Percentiles rank a stretch among this genome's conserved stretches.
These are phyloP conservation scores for Teinopalpus imperialis DNA, from an alignment of 2,888 invertebrate species.

Conservation along the genomic window DNA sequence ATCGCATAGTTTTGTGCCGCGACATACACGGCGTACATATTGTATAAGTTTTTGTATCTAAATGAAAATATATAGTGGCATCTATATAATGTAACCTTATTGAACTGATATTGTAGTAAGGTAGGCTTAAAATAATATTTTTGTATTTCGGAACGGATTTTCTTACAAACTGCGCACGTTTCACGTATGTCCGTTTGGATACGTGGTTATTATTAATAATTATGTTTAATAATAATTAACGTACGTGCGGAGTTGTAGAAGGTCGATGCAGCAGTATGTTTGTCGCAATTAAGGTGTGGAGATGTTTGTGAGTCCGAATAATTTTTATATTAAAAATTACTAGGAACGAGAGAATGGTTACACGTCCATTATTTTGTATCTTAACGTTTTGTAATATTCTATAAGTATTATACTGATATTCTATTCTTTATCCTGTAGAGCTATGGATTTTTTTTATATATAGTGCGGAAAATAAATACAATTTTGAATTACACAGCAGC, in stretches of 20 bases:
- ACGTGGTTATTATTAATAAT: too few species aligned
- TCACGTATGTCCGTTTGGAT: background rate
- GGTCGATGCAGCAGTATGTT: constrained; percentile 13
- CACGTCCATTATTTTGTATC: constrained; percentile 60
- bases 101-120: constrained; percentile 69
- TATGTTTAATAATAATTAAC: too few species aligned
- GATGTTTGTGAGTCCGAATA: constrained; percentile 55
- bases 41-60: constrained; percentile 42
- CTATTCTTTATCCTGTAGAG: constrained; percentile 70
- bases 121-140: constrained; percentile 47
- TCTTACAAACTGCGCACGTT: constrained; percentile 8
- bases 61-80: constrained; percentile 37
- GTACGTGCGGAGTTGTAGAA: constrained; percentile 15
- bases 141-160: constrained; percentile 19
- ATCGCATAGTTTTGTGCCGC: constrained; percentile 39
- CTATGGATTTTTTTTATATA: constrained; percentile 70
- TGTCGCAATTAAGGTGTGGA: constrained; percentile 21
- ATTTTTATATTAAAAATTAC: constrained; percentile 76
- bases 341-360: constrained; percentile 60
- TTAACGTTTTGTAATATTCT: constrained; percentile 43
- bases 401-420: constrained; percentile 78
- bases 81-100: constrained; percentile 33
- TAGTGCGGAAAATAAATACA: constrained; percentile 71
- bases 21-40: too few species aligned
- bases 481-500: constrained; percentile 51